A percentile compares a stretch with the other conserved stretches of the same genome.
phyloP scores from a whole-genome alignment of 2,888 invertebrate species.

The Abrostola triplasia region DNA sequence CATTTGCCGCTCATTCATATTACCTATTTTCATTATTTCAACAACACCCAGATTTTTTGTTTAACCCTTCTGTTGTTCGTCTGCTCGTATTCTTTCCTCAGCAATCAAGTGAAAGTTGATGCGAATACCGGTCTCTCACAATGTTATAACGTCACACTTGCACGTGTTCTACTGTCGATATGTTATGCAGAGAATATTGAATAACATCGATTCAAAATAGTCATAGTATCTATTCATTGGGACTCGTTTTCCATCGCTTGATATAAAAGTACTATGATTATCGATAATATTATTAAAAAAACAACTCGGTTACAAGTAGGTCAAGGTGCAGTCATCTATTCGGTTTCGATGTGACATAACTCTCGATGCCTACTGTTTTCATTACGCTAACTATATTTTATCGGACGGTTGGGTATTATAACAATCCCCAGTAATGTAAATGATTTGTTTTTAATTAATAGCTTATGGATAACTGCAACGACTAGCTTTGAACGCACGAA shows the following conservation, averaged over 20 bases:
- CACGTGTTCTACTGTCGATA: constrained; percentile 10
- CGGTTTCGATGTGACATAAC: constrained; percentile 49
- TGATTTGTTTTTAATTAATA: no score
- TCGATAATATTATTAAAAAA: constrained; percentile 23
- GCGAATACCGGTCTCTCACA: constrained; percentile 32
- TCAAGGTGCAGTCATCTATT: constrained; percentile 51
- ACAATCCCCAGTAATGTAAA: constrained; percentile 1
- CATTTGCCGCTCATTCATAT: constrained; percentile 47
- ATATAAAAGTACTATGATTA: constrained; percentile 4
- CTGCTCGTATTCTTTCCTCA: constrained; percentile 23
- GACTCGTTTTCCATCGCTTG: neutral
- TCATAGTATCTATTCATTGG: neutral
- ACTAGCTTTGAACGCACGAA: no score
- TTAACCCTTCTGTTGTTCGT: constrained; percentile 11
- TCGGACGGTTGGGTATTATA: constrained; percentile 24
- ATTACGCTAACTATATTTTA: constrained; percentile 31
- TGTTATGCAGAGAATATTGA: constrained; percentile 26
- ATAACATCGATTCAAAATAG: constrained; percentile 15
- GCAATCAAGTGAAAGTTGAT: constrained; percentile 46
- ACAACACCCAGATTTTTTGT: constrained; percentile 14
- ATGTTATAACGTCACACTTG: constrained; percentile 36
- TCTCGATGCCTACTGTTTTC: constrained; percentile 29
- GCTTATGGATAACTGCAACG: no score
- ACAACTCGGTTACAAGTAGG: constrained; percentile 27
- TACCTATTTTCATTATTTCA: constrained; percentile 41